Evolutionary conservation across 2,113 vertebrate species (phyloP).

Genomic region (Oreocharis arfaki): DNA sequence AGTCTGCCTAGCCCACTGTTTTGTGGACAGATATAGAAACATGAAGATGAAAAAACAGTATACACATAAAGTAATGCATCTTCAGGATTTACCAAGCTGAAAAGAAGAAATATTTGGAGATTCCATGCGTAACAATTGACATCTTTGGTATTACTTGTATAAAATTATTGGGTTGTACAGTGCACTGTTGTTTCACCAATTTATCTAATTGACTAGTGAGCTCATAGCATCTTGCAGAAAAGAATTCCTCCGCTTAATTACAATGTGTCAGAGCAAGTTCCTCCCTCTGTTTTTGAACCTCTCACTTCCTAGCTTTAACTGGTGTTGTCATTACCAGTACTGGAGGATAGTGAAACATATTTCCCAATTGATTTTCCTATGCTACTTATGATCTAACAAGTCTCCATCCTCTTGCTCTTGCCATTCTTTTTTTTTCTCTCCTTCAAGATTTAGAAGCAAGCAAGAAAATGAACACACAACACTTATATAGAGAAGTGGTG

Average conservation of each 20-base stretch:
- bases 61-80: background rate
- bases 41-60: background rate
- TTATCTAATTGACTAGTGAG: background rate
- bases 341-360: accelerated
- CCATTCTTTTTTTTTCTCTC: background rate
- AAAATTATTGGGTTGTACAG: background rate
- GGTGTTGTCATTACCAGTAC: background rate
- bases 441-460: background rate
- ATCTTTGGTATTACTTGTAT: background rate
- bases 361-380: background rate
- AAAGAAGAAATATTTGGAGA: background rate
- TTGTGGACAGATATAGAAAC: background rate
- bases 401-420: background rate
- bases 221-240: background rate
- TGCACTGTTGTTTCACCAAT: background rate
- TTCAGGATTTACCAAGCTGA: background rate
- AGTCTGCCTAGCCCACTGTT: background rate
- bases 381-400: background rate
- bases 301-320: background rate
- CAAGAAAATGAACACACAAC: background rate
- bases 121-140: background rate
- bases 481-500: background rate
- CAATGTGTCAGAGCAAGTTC: background rate
- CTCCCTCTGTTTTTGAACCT: background rate
- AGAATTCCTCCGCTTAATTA: background rate